These are phyloP conservation scores for Steinernema hermaphroditum DNA, from an alignment of 2,888 invertebrate genomes.

Conservation along the genomic window DNA sequence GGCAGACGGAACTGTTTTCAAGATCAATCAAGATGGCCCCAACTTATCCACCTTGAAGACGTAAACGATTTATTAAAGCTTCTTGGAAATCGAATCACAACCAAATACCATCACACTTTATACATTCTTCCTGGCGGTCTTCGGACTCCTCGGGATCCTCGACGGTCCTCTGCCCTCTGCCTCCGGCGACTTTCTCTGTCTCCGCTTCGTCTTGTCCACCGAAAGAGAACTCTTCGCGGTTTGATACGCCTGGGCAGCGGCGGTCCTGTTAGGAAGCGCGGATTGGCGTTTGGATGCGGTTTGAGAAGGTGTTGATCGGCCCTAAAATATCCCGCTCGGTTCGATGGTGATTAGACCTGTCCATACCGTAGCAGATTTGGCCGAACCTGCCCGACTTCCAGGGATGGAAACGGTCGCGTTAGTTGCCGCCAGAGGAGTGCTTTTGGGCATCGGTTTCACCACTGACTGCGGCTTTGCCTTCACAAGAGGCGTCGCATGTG, in stretches of 20 bases:
- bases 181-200: slow-evolving; percentile 30
- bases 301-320: background rate
- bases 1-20: too few species aligned
- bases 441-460: slow-evolving; percentile 62
- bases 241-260: slow-evolving; percentile 9
- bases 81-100: slow-evolving; percentile 1
- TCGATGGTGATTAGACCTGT: too few species aligned
- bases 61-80: slow-evolving; percentile 28
- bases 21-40: too few species aligned
- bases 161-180: background rate
- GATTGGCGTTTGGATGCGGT: slow-evolving; percentile 29
- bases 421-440: slow-evolving; percentile 43
- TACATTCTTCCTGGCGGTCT: slow-evolving; percentile 33
- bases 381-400: background rate
- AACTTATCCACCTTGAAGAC: too few species aligned
- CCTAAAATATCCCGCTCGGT: too few species aligned
- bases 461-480: slow-evolving; percentile 60
- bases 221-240: slow-evolving; percentile 6
- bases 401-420: slow-evolving; percentile 23
- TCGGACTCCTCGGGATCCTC: slow-evolving; percentile 34
- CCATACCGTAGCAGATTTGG: slow-evolving; percentile 9
- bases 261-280: slow-evolving; percentile 32
- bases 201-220: slow-evolving; percentile 7
- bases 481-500: slow-evolving; percentile 6
- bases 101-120: slow-evolving; percentile 22